A percentile compares a stretch with the other conserved stretches of the same genome.
phyloP scores from a whole-genome alignment of 2,888 invertebrate species.

The Lumbricus terrestris region DNA sequence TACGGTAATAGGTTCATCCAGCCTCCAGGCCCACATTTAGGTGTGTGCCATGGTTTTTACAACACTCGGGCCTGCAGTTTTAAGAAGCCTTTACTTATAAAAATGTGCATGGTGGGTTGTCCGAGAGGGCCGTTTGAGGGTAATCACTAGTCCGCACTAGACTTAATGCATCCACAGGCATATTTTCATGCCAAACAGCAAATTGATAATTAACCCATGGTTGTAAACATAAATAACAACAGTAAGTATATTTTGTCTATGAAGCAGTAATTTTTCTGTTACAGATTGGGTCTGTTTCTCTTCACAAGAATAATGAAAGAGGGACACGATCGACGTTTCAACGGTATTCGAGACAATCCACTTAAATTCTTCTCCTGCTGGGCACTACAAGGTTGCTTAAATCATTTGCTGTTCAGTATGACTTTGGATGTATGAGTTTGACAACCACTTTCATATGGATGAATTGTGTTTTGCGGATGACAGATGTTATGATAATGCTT shows the following conservation, averaged over 20 bases:
- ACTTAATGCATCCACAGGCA: no score
- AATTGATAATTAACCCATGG: background rate
- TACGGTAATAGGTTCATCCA: no score
- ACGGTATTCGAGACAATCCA: conserved; percentile 51
- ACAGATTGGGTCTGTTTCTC: conserved; percentile 56
- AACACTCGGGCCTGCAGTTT: no score
- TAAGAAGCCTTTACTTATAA: no score
- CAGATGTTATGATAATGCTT: no score
- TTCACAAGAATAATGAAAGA: conserved; percentile 58
- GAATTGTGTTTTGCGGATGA: background rate
- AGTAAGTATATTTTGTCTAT: background rate
- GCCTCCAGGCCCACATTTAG: no score
- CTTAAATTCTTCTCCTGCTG: conserved; percentile 53
- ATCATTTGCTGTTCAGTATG: background rate
- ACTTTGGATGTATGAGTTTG: background rate
- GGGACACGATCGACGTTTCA: conserved; percentile 58
- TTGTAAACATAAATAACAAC: background rate
- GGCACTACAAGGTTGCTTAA: conserved; percentile 57
- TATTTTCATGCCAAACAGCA: background rate
- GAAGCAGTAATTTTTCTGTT: background rate
- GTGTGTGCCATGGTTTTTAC: no score
- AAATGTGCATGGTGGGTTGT: no score
- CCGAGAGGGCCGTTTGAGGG: no score
- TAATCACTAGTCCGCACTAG: no score
- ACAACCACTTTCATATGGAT: background rate